Conservation (phyloP, 2,888 invertebrate species). For the Lasiommata megera region DNA sequence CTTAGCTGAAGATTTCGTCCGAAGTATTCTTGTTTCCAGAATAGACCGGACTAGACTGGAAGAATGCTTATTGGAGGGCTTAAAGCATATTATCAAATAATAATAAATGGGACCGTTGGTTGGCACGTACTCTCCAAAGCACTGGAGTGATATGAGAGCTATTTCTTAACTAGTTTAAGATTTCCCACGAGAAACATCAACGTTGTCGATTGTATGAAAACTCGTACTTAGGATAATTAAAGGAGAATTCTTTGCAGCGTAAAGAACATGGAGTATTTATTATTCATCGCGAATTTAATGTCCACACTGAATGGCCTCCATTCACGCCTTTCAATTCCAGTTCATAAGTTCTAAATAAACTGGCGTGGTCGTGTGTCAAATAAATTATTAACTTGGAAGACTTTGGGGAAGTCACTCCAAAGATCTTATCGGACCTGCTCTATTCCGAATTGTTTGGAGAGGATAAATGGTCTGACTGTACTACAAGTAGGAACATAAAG, state of each 20-base stretch:
- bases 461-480: background rate
- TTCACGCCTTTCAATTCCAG: background rate
- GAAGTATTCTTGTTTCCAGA: too few species aligned
- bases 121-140: too few species aligned
- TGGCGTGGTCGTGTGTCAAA: slow-evolving; percentile 5
- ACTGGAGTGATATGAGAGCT: too few species aligned
- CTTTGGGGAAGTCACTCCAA: slow-evolving; percentile 2
- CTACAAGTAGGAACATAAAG: slow-evolving; percentile 20
- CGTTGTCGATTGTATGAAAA: too few species aligned
- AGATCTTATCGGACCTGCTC: slow-evolving; percentile 7
- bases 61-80: too few species aligned
- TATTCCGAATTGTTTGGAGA: slow-evolving; percentile 7
- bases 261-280: background rate
- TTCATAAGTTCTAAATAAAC: slow-evolving; percentile 3
- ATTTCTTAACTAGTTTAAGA: too few species aligned
- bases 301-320: background rate
- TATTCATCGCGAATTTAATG: background rate
- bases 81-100: too few species aligned
- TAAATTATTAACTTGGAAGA: slow-evolving; percentile 15
- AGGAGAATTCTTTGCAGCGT: background rate
- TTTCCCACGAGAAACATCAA: too few species aligned
- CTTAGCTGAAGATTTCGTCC: too few species aligned
- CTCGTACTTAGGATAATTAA: too few species aligned
- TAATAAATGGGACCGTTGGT: too few species aligned
- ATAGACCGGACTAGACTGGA: too few species aligned